Evolutionary conservation across 2,888 invertebrate species (phyloP).

Genomic region (Arctia plantaginis): DNA sequence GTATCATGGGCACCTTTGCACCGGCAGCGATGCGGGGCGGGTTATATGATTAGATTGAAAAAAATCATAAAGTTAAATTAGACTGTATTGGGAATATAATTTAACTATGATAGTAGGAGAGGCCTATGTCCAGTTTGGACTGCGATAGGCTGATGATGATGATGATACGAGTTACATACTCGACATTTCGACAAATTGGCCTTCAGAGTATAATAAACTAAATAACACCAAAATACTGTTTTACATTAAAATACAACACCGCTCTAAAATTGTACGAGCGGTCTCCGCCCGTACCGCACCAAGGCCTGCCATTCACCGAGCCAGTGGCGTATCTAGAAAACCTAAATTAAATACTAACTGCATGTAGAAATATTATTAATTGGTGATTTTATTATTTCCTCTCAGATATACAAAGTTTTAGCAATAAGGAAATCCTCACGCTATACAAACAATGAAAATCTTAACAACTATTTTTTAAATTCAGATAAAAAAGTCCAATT

Average conservation of each 20-base stretch:
- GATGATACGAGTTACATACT: no score
- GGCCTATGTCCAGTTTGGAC: no score
- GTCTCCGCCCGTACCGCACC: constrained; percentile 51
- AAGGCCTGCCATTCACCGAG: constrained; percentile 69
- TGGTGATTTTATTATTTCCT: constrained; percentile 10
- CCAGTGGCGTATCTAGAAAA: constrained; percentile 47
- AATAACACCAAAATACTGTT: not conserved
- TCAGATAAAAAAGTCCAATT: not conserved
- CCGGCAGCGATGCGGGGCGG: no score
- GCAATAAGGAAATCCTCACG: constrained; percentile 15
- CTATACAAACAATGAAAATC: constrained; percentile 11
- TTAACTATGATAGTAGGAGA: not conserved
- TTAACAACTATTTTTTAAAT: not conserved
- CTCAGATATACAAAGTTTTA: constrained; percentile 4
- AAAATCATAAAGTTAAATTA: not conserved
- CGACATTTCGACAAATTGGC: not conserved
- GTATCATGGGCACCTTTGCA: no score
- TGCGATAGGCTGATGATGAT: no score
- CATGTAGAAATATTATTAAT: constrained; percentile 15
- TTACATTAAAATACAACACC: constrained; percentile 28
- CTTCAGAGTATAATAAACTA: not conserved
- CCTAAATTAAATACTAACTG: constrained; percentile 19
- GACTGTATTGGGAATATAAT: not conserved
- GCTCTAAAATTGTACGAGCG: constrained; percentile 53
- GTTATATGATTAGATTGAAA: no score